Conservation (phyloP, 2,888 invertebrate species). For the Stenurella melanura region DNA sequence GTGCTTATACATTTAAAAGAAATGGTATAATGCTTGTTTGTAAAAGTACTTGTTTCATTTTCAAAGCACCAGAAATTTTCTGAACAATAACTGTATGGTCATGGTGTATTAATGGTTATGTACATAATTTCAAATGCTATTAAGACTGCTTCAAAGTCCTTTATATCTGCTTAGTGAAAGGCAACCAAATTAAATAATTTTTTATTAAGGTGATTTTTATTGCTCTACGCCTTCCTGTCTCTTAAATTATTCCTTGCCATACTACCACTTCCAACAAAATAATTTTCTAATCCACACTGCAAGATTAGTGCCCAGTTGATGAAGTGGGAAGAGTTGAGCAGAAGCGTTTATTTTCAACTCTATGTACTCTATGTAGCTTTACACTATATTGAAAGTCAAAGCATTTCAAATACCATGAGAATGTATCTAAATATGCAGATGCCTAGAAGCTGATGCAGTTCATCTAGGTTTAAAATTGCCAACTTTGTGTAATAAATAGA, state of each 20-base stretch:
- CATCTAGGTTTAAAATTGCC: no score
- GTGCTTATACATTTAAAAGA: slow-evolving; percentile 50
- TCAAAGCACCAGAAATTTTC: slow-evolving; percentile 57
- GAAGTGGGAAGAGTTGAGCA: no score
- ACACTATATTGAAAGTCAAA: no score
- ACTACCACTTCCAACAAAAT: no score
- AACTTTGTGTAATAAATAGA: no score
- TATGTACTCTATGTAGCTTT: no score
- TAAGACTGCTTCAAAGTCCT: slow-evolving; percentile 65
- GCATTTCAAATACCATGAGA: no score
- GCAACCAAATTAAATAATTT: slow-evolving; percentile 62
- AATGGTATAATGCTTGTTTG: slow-evolving; percentile 54
- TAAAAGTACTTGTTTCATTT: slow-evolving; percentile 48
- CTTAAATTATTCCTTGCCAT: background rate
- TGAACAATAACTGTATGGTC: slow-evolving; percentile 58
- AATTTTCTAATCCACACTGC: no score
- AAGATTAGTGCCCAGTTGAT: no score
- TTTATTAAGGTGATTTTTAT: slow-evolving; percentile 49
- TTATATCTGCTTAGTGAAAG: slow-evolving; percentile 65
- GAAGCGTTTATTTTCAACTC: no score
- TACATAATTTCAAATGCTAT: slow-evolving; percentile 63
- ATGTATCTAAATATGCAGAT: no score
- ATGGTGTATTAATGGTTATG: slow-evolving; percentile 58
- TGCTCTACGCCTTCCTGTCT: background rate
- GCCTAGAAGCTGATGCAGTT: no score